These are phyloP conservation scores for Antheraea pernyi DNA, from an alignment of 1,140 invertebrate species.

Conservation along the genomic window DNA sequence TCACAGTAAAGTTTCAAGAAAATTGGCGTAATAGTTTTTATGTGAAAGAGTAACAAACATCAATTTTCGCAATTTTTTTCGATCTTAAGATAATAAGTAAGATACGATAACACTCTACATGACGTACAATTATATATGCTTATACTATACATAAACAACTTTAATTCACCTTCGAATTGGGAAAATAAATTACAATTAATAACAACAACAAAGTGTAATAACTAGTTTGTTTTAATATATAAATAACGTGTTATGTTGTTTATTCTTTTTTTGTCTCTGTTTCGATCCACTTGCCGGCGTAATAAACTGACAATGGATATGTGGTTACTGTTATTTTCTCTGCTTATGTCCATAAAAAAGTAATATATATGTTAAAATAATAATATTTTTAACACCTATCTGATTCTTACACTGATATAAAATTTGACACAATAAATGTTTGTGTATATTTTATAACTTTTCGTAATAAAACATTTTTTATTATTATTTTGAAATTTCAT, in stretches of 20 bases:
- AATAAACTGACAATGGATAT: neutral
- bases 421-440: neutral
- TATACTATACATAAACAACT: neutral
- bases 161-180: neutral
- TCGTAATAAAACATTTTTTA: neutral
- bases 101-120: too few relatives aligned
- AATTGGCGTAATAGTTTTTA: too few relatives aligned
- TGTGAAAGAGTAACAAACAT: too few relatives aligned
- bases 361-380: neutral
- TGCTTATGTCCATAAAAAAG: neutral
- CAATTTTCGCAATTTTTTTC: too few relatives aligned
- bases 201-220: neutral
- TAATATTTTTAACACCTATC: neutral
- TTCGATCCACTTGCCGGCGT: neutral
- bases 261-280: neutral
- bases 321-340: neutral
- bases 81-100: too few relatives aligned
- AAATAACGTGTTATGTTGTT: too few relatives aligned
- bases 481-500: neutral
- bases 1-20: too few relatives aligned
- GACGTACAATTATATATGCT: too few relatives aligned
- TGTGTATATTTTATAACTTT: neutral
- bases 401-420: neutral
- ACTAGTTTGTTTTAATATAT: neutral
- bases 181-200: neutral